Percentiles rank a stretch among this genome's conserved stretches.
These are phyloP conservation scores for Myathropa florea DNA, from an alignment of 2,888 invertebrate species.

Conservation along the genomic window DNA sequence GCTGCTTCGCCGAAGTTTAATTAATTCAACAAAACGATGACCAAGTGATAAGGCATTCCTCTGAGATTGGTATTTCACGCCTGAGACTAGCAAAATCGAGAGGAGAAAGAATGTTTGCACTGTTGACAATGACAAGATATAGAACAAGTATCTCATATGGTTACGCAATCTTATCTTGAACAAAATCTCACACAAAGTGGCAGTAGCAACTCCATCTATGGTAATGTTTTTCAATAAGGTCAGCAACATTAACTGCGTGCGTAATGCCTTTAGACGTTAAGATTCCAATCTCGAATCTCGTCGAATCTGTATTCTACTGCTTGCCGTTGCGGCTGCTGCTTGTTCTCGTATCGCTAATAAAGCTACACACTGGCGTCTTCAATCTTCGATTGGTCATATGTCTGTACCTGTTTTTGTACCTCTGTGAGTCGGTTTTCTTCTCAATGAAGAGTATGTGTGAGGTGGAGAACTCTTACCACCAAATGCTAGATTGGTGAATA, in stretches of 20 bases:
- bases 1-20: conserved; percentile 25
- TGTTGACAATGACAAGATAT: conserved; percentile 44
- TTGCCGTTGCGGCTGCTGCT: neutral
- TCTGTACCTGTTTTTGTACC: no score
- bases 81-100: conserved; percentile 16
- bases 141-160: conserved; percentile 59
- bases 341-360: conserved; percentile 30
- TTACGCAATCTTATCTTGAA: conserved; percentile 66
- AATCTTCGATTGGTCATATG: conserved; percentile 8
- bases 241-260: conserved; percentile 54
- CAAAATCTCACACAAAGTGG: conserved; percentile 25
- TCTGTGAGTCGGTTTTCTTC: conserved; percentile 4
- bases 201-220: conserved; percentile 62
- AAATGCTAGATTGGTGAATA: conserved; percentile 10
- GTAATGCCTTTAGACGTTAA: conserved; percentile 35
- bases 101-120: neutral
- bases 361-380: conserved; percentile 56
- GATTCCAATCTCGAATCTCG: neutral
- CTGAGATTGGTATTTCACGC: conserved; percentile 28
- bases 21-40: conserved; percentile 22
- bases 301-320: neutral
- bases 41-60: conserved; percentile 28
- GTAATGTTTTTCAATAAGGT: conserved; percentile 69
- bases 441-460: neutral
- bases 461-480: neutral